A percentile compares a stretch with the other conserved stretches of the same genome.
phyloP scores from a whole-genome alignment of 2,888 invertebrate genomes.

The Sepioteuthis lessoniana region DNA sequence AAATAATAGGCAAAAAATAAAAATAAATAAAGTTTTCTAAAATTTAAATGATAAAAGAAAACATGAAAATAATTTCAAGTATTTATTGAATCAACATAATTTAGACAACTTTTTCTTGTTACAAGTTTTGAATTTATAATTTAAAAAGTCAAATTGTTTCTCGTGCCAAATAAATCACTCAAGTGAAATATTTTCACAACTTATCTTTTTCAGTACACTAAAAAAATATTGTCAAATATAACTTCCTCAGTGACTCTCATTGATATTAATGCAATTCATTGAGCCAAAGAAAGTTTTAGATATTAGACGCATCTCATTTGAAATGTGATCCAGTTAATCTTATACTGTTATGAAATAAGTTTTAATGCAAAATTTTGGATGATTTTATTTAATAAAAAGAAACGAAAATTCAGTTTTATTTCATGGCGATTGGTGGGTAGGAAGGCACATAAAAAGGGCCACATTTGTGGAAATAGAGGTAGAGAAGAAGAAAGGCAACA shows the following conservation, averaged over 20 bases:
- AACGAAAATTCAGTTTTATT: neutral
- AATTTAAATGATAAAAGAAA: neutral
- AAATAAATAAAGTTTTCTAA: no score
- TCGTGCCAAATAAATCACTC: neutral
- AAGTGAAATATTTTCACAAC: slow-evolving; percentile 33
- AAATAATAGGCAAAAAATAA: no score
- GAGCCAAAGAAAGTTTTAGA: neutral
- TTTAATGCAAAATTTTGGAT: neutral
- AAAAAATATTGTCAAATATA: slow-evolving; percentile 33
- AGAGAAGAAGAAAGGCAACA: neutral
- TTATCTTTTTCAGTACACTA: neutral
- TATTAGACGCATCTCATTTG: no score
- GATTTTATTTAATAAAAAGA: neutral
- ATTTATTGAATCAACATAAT: slow-evolving; percentile 9
- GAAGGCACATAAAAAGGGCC: slow-evolving; percentile 23
- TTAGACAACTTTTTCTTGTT: neutral
- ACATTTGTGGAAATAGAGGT: neutral
- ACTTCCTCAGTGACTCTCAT: neutral
- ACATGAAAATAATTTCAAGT: neutral
- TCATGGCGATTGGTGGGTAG: neutral
- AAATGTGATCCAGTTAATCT: neutral
- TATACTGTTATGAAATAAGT: neutral
- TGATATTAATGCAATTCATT: neutral
- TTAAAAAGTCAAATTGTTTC: neutral
- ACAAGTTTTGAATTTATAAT: neutral